These are phyloP conservation scores for Agapetus fuscipes DNA, from an alignment of 2,888 invertebrate genomes.

Conservation along the genomic window DNA sequence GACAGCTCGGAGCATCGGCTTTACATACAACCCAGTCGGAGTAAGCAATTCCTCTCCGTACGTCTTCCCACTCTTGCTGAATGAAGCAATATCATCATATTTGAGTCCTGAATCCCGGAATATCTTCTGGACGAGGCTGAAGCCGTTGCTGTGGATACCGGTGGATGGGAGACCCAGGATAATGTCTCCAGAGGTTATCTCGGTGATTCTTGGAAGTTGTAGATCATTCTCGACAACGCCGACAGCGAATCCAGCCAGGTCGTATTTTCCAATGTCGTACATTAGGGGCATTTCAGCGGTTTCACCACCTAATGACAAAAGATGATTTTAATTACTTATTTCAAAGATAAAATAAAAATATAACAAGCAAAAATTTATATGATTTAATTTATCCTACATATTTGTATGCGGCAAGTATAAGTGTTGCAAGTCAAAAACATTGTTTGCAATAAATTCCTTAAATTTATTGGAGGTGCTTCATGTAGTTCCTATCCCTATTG, in stretches of 20 bases:
- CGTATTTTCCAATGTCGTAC: constrained; percentile 81
- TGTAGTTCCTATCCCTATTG: too few relatives aligned
- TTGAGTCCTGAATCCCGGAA: constrained; percentile 55
- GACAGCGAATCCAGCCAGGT: constrained; percentile 92
- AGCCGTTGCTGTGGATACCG: constrained; percentile 93
- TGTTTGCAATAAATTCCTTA: too few relatives aligned
- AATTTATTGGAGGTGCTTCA: too few relatives aligned
- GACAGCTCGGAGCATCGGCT: constrained; percentile 60
- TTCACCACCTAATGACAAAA: constrained; percentile 62
- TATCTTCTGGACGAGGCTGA: constrained; percentile 76
- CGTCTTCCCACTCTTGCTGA: constrained; percentile 32
- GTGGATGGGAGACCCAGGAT: constrained; percentile 81
- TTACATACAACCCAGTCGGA: constrained; percentile 84
- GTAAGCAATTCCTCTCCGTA: constrained; percentile 70
- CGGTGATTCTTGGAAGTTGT: constrained; percentile 56
- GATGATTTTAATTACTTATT: constrained; percentile 17
- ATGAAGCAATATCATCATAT: constrained; percentile 45
- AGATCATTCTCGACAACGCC: constrained; percentile 75
- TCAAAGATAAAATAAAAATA: too few relatives aligned
- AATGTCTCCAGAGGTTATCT: constrained; percentile 65
- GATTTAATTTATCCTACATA: too few relatives aligned
- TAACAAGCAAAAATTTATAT: too few relatives aligned
- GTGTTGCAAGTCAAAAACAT: too few relatives aligned
- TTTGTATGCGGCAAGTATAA: too few relatives aligned
- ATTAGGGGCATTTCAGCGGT: constrained; percentile 97